Evolutionary conservation across 2,888 invertebrate genomes (phyloP), one percentile per base, ranked within the genome.

Genomic region (Mactromeris polynyma): DNA sequence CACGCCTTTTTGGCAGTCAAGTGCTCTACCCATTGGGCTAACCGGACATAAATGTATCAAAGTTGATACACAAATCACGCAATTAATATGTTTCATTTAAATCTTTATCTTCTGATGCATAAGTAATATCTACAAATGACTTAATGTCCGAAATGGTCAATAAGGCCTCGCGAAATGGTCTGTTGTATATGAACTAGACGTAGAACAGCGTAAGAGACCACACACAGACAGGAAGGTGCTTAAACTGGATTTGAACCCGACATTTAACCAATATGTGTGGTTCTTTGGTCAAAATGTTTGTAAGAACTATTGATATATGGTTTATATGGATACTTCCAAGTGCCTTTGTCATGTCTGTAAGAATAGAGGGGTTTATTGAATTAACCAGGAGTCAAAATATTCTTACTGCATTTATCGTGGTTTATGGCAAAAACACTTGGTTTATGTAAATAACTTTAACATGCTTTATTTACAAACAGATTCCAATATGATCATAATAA

Each of bases 401-500:
- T 64, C 58, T 21, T 64, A 73, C 73, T 26, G 33, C 73, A 73
- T 33, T 73, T 3, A 1, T 31, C 36, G 31, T 17, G 19, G 31
- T 73, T 73, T 73, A 73, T 73, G 14, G 73, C 73, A 73, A 73
- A 73, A 33, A 73, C 26, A 2, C 73, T 33, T 17, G 36, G 73
- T 73, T 73, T 73, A 33, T 73, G 36, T 73, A 73, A 73, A 73
- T 73, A 73, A 33, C 17, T 73, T 73, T 11, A 36, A 73, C 73
- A 33, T 73, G 73, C 33, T 73, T 33, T 73, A 26, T 73, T 73
- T 73, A 73, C 36, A 17, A 36, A 36, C 19, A 73, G 19, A 73
- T 26, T 36, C 26, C 33, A 73, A 31, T 36, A 33, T 33, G 36
- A 73, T 17, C 17, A 21, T 33, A 73, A 73, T 73, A 73, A 73